These are phyloP conservation scores for Masticophis lateralis DNA, from an alignment of 2,797 vertebrate genomes.

Conservation along the genomic window DNA sequence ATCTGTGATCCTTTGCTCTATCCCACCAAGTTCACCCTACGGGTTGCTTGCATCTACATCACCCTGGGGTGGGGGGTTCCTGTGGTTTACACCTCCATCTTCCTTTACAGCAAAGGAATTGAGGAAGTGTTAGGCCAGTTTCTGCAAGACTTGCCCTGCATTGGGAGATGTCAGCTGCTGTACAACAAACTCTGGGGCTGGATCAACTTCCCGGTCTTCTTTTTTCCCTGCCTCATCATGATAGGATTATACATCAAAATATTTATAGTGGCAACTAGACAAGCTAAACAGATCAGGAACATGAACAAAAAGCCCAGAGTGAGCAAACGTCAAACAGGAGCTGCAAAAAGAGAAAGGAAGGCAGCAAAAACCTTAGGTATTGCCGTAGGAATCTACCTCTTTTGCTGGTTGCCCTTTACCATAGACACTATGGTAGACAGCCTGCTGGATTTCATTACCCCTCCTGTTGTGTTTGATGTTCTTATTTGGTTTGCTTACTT, in stretches of 20 bases:
- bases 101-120: constrained; percentile 47
- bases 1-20: constrained; percentile 62
- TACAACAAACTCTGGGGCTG: constrained; percentile 68
- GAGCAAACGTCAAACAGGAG: background rate
- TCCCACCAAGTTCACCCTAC: constrained; percentile 53
- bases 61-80: constrained; percentile 56
- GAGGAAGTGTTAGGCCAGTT: constrained; percentile 39
- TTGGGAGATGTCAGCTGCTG: constrained; percentile 60
- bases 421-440: constrained; percentile 52
- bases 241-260: constrained; percentile 60
- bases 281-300: constrained; percentile 56
- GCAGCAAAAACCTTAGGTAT: constrained; percentile 62
- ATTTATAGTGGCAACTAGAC: constrained; percentile 59
- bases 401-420: constrained; percentile 64
- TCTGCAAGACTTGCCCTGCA: constrained; percentile 49
- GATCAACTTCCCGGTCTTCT: constrained; percentile 65
- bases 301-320: constrained; percentile 1
- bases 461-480: constrained; percentile 55
- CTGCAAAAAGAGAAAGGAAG: constrained; percentile 56
- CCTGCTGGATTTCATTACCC: constrained; percentile 53
- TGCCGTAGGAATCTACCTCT: constrained; percentile 56
- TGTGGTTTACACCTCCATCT: constrained; percentile 53
- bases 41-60: constrained; percentile 49
- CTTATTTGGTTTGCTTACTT: constrained; percentile 70
- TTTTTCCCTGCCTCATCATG: constrained; percentile 60